A percentile compares a stretch with the other conserved stretches of the same genome.
These are phyloP conservation scores for Paraescarpia echinospica DNA, from an alignment of 1,140 invertebrate species.

Conservation along the genomic window DNA sequence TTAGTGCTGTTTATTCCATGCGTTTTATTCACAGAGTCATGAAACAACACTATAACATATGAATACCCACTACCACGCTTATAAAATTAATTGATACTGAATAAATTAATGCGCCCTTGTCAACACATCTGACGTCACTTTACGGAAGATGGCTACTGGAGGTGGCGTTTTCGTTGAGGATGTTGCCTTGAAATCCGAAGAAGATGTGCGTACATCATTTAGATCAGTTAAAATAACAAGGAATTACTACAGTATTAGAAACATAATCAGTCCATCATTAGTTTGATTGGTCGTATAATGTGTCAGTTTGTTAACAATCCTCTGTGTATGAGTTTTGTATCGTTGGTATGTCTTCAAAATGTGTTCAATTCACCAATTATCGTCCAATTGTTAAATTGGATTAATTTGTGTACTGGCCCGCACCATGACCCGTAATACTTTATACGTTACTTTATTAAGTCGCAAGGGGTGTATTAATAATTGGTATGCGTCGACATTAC, in stretches of 20 bases:
- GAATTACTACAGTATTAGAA: neutral
- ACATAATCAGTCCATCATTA: neutral
- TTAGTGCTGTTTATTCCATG: neutral
- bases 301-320: neutral
- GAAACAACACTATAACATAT: neutral
- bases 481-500: neutral
- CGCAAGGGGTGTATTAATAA: neutral
- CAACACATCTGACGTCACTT: neutral
- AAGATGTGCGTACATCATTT: neutral
- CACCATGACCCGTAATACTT: too few relatives aligned
- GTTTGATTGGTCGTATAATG: neutral
- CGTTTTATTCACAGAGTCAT: neutral
- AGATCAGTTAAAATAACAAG: neutral
- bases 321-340: too few relatives aligned
- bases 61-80: neutral
- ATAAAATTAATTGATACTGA: neutral
- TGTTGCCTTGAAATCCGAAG: neutral
- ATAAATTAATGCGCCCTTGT: neutral
- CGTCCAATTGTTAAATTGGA: neutral
- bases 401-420: neutral
- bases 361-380: neutral
- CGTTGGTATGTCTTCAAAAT: neutral
- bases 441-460: neutral
- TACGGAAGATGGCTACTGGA: neutral
- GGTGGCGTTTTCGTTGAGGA: neutral